phyloP scores from a whole-genome alignment of 2,888 invertebrate species.

The Chrysina gloriosa region DNA sequence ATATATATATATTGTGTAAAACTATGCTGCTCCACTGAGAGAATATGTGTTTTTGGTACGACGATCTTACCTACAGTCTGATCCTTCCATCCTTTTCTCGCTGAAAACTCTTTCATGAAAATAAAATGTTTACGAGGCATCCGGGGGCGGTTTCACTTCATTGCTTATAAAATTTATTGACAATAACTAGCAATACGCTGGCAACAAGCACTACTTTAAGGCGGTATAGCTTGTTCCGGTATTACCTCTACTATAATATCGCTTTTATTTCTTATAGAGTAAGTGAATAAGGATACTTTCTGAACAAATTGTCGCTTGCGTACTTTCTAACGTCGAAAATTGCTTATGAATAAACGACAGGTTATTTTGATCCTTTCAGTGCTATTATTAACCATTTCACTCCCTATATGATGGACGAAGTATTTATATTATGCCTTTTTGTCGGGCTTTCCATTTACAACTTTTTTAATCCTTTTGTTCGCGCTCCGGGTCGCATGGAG shows the following conservation, averaged over 20 bases:
- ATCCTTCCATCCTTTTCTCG: not conserved
- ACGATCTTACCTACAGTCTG: not conserved
- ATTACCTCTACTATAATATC: not conserved
- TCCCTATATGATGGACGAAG: not conserved
- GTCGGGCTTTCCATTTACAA: conserved; percentile 8
- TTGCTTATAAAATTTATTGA: conserved; percentile 59
- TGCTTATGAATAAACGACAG: not conserved
- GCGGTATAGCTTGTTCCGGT: conserved; percentile 6
- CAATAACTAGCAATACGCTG: conserved; percentile 53
- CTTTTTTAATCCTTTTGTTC: conserved; percentile 13
- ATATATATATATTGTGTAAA: not conserved
- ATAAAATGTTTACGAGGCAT: conserved; percentile 60
- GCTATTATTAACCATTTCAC: not conserved
- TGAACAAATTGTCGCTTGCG: conserved; percentile 14
- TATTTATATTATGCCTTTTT: conserved; percentile 9
- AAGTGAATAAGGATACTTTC: conserved; percentile 14
- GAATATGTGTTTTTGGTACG: conserved; percentile 2
- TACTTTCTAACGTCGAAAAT: too few relatives aligned
- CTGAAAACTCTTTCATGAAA: conserved; percentile 47
- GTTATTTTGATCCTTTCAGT: conserved; percentile 4
- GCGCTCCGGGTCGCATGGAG: conserved; percentile 3
- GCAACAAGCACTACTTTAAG: conserved; percentile 26
- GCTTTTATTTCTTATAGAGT: conserved; percentile 9
- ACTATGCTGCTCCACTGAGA: not conserved
- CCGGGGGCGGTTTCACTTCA: conserved; percentile 58